Conservation (phyloP, 1,140 invertebrate genomes). For the Sycophaga agraensis region DNA sequence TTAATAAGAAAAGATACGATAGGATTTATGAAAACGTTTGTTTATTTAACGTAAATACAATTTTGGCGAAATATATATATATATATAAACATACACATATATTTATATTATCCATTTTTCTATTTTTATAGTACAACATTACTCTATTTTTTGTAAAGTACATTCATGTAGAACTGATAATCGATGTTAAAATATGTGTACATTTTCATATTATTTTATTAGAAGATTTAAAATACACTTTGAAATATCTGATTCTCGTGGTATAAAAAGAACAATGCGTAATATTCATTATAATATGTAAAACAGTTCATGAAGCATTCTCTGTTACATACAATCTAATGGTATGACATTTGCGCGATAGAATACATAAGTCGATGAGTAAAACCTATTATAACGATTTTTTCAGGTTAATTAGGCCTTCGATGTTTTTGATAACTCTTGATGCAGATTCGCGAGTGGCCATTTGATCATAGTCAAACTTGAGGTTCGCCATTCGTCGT, state of each 20-base stretch:
- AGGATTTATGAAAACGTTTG: conserved; percentile 40
- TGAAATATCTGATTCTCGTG: too few relatives aligned
- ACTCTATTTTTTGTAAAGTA: conserved; percentile 32
- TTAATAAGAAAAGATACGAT: too few relatives aligned
- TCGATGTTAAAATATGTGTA: neutral
- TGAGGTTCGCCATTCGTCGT: conserved; percentile 40
- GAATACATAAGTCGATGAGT: neutral
- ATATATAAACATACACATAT: conserved; percentile 41
- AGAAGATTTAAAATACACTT: neutral
- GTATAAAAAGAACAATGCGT: too few relatives aligned
- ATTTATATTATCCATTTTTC: conserved; percentile 32
- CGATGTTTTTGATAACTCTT: neutral
- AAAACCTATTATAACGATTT: too few relatives aligned
- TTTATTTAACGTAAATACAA: conserved; percentile 48
- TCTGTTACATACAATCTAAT: too few relatives aligned
- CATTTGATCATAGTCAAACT: conserved; percentile 39
- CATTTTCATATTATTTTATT: neutral
- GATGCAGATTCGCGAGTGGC: neutral
- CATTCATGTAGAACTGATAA: conserved; percentile 18
- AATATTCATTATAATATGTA: neutral
- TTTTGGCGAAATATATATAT: conserved; percentile 47
- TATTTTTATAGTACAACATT: conserved; percentile 44
- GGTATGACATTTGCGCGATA: too few relatives aligned
- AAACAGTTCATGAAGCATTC: too few relatives aligned
- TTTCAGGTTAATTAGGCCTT: conserved; percentile 6